Conservation (phyloP, 1,140 invertebrate species). For the Neotoxoptera formosana region DNA sequence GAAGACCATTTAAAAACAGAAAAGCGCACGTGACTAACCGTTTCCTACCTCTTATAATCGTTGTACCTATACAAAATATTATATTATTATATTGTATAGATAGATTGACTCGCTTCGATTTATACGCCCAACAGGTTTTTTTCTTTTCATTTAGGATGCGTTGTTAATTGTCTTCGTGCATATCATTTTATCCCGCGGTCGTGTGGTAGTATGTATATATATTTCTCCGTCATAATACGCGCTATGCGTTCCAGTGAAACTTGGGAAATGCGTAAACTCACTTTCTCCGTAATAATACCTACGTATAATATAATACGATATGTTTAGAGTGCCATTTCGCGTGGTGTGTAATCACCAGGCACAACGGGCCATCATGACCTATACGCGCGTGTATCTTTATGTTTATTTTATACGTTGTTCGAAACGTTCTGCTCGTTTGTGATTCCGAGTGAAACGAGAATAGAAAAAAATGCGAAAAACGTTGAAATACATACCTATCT, state of each 20-base stretch:
- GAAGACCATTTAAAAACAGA: background rate
- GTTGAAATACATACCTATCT: background rate
- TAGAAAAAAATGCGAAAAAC: background rate
- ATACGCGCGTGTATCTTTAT: background rate
- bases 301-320: background rate
- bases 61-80: background rate
- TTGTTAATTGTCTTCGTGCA: background rate
- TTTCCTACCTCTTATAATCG: background rate
- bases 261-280: background rate
- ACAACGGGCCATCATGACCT: background rate
- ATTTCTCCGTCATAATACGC: background rate
- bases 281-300: constrained; percentile 10
- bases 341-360: background rate
- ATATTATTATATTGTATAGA: background rate
- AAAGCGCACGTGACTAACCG: background rate
- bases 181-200: background rate
- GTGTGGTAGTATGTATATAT: background rate
- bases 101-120: background rate
- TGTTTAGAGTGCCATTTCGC: background rate
- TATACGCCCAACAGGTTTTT: background rate
- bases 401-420: background rate
- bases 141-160: background rate
- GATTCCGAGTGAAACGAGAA: background rate
- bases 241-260: background rate
- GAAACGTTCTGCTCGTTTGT: background rate